A percentile compares a stretch with the other conserved stretches of the same genome.
These are phyloP conservation scores for Branchellion lobata DNA, from an alignment of 2,888 invertebrate genomes.

Conservation along the genomic window DNA sequence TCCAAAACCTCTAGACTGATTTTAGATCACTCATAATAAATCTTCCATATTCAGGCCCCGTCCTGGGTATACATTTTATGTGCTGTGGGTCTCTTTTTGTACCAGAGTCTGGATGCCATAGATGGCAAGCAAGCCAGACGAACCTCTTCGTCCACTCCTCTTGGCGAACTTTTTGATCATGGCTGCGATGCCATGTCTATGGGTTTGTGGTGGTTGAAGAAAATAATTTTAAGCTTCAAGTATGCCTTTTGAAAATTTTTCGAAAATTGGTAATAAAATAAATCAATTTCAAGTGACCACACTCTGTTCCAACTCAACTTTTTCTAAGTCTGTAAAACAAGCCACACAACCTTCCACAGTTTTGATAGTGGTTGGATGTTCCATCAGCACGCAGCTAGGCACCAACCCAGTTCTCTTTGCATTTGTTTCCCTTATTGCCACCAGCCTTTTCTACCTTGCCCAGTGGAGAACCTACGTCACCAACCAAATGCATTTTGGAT, in stretches of 20 bases:
- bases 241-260: conserved; percentile 6
- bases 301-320: no score
- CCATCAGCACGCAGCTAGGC: conserved; percentile 88
- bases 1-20: no score
- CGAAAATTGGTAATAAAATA: neutral
- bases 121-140: conserved; percentile 98
- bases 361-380: conserved; percentile 81
- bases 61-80: conserved; percentile 88
- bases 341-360: no score
- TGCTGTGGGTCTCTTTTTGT: conserved; percentile 88
- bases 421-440: conserved; percentile 89
- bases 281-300: no score
- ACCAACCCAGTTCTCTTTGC: conserved; percentile 90
- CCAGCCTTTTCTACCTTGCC: conserved; percentile 94
- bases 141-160: conserved; percentile 84
- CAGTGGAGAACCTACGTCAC: conserved; percentile 99
- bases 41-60: conserved; percentile 71
- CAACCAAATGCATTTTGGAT: conserved; percentile 67
- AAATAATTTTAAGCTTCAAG: neutral
- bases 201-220: conserved; percentile 48
- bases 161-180: conserved; percentile 98
- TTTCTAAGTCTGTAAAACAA: no score
- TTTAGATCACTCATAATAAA: no score
- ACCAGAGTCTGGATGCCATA: conserved; percentile 96
- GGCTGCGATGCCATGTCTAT: conserved; percentile 98